These are phyloP conservation scores for Crotalus horridus DNA, from an alignment of 2,113 vertebrate species.

Conservation along the genomic window DNA sequence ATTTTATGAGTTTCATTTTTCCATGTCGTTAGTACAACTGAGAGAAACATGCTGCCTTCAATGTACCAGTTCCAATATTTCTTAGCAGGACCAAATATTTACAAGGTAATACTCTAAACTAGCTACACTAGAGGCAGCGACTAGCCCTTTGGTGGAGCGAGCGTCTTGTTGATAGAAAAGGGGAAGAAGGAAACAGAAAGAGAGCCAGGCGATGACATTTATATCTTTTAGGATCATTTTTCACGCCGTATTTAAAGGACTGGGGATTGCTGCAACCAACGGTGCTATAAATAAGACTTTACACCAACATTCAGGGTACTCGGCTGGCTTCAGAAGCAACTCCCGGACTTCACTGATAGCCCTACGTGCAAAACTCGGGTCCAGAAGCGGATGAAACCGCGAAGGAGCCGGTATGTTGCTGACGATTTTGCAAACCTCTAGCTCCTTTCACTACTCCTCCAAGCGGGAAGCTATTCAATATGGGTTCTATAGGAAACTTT, in stretches of 20 bases:
- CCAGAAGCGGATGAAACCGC: background rate
- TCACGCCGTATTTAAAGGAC: background rate
- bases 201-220: background rate
- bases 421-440: background rate
- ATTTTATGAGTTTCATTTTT: background rate
- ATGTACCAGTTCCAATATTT: background rate
- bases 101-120: background rate
- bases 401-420: background rate
- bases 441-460: too few species aligned
- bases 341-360: background rate
- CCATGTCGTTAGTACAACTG: background rate
- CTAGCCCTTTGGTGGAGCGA: background rate
- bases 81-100: background rate
- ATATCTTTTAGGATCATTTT: slow-evolving; percentile 28
- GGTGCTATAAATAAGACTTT: slow-evolving; percentile 29
- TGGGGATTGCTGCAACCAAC: background rate
- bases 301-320: background rate
- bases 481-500: background rate
- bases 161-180: background rate
- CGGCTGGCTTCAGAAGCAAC: background rate
- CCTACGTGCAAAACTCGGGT: background rate
- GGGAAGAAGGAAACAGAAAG: background rate
- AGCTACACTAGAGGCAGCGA: background rate
- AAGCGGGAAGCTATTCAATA: background rate
- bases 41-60: background rate